Conservation (phyloP, 2,113 vertebrate species). For the Pundamilia nyererei region DNA sequence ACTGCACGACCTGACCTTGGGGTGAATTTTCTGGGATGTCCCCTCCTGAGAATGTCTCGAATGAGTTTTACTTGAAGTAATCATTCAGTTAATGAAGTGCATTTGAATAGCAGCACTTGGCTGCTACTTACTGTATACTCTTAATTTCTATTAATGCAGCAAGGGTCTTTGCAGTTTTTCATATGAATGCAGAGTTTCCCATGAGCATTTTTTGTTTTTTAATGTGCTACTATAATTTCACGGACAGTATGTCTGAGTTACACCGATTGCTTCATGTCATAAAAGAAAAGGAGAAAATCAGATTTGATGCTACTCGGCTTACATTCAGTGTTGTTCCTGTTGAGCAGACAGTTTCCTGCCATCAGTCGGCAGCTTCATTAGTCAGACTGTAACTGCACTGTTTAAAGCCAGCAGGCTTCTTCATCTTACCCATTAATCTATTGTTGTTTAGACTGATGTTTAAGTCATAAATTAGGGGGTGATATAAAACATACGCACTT, state of each 20-base stretch:
- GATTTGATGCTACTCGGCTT: neutral
- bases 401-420: slow-evolving; percentile 5
- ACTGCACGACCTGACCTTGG: neutral
- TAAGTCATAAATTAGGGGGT: slow-evolving; percentile 5
- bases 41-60: neutral
- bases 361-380: neutral
- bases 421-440: neutral
- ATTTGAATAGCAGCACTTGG: neutral
- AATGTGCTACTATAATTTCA: neutral
- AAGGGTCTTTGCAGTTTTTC: neutral
- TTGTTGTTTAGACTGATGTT: neutral
- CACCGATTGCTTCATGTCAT: neutral
- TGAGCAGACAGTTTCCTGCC: neutral
- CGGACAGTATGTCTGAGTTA: neutral
- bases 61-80: neutral
- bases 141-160: neutral
- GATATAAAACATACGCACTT: neutral
- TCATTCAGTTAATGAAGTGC: neutral
- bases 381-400: neutral
- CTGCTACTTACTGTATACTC: neutral
- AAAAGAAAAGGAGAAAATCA: neutral
- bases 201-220: neutral
- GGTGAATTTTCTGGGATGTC: neutral
- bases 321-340: neutral
- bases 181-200: neutral